Evolutionary conservation across 2,888 invertebrate species (phyloP).

Genomic region (Arctia plantaginis): DNA sequence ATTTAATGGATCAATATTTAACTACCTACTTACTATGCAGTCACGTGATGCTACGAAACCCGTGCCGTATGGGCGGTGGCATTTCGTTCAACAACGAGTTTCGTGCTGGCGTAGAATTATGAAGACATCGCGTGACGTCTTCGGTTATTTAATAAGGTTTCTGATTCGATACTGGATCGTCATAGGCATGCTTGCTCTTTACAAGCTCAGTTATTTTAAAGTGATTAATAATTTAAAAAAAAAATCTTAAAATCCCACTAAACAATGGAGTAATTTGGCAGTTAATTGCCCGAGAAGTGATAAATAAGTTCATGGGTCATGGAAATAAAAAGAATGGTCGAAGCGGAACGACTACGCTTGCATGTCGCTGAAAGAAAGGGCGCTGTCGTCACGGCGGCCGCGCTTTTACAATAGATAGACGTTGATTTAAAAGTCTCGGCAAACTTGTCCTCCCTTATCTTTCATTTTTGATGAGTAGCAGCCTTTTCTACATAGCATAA

Average conservation of each 20-base stretch:
- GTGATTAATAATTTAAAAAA: constrained; percentile 42
- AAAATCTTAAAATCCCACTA: constrained; percentile 46
- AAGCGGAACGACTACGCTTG: constrained; percentile 71
- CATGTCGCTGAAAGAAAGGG: constrained; percentile 68
- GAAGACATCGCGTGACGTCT: constrained; percentile 75
- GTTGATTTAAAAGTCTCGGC: constrained; percentile 73
- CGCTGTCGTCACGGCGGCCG: constrained; percentile 74
- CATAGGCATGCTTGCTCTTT: constrained; percentile 56
- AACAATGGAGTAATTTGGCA: constrained; percentile 75
- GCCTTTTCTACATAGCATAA: constrained; percentile 55
- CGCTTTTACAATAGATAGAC: constrained; percentile 70
- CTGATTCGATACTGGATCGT: constrained; percentile 42
- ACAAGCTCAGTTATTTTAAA: constrained; percentile 38
- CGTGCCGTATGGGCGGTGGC: constrained; percentile 32
- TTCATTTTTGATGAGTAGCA: constrained; percentile 71
- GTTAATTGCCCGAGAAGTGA: constrained; percentile 81
- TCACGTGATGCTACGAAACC: constrained; percentile 52
- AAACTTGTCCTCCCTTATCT: constrained; percentile 75
- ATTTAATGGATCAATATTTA: constrained; percentile 51
- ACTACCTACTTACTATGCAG: constrained; percentile 49
- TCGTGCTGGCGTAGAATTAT: constrained; percentile 65
- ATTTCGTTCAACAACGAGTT: constrained; percentile 49
- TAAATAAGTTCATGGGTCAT: constrained; percentile 80
- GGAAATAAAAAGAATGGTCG: constrained; percentile 74
- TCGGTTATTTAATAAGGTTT: constrained; percentile 72